Percentiles rank a stretch among this genome's conserved stretches.
Evolutionary conservation across 1,140 invertebrate species (phyloP).

Genomic region (Leucophenga varia): DNA sequence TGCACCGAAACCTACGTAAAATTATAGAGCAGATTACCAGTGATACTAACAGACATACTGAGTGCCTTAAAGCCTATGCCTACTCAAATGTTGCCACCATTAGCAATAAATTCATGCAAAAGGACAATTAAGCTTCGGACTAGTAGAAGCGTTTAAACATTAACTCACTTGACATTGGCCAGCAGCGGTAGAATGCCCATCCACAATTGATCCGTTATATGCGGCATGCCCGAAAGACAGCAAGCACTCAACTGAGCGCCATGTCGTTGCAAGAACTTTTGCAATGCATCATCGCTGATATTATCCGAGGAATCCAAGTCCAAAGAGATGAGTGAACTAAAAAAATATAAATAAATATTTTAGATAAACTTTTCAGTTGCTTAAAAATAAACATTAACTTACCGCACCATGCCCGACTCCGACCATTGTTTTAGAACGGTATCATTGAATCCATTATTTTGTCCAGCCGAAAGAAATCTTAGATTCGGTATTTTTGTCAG

Average conservation of each 20-base stretch:
- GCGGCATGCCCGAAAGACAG: slow-evolving; percentile 91
- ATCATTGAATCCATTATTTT: slow-evolving; percentile 97
- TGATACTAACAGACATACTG: too few species aligned
- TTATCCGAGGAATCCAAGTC: slow-evolving; percentile 96
- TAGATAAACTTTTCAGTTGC: too few species aligned
- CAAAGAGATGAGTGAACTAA: slow-evolving; percentile 72
- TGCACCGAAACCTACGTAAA: too few species aligned
- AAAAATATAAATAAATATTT: not conserved
- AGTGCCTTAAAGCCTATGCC: too few species aligned
- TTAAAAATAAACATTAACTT: not conserved
- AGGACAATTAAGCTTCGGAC: too few species aligned
- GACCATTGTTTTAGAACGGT: slow-evolving; percentile 87
- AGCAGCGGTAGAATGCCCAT: slow-evolving; percentile 86
- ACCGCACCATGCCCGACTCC: slow-evolving; percentile 79
- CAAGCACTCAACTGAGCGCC: slow-evolving; percentile 87
- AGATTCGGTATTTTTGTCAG: slow-evolving; percentile 84
- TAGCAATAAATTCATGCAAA: too few species aligned
- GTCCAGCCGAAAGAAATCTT: slow-evolving; percentile 88
- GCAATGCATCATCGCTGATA: slow-evolving; percentile 86
- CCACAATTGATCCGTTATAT: slow-evolving; percentile 97
- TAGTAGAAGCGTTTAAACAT: too few species aligned
- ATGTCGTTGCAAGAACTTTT: slow-evolving; percentile 86
- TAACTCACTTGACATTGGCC: slow-evolving; percentile 83
- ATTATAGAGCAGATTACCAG: too few species aligned
- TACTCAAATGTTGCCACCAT: too few species aligned